Conservation (phyloP, 2,113 vertebrate species). For the Megalops atlanticus region DNA sequence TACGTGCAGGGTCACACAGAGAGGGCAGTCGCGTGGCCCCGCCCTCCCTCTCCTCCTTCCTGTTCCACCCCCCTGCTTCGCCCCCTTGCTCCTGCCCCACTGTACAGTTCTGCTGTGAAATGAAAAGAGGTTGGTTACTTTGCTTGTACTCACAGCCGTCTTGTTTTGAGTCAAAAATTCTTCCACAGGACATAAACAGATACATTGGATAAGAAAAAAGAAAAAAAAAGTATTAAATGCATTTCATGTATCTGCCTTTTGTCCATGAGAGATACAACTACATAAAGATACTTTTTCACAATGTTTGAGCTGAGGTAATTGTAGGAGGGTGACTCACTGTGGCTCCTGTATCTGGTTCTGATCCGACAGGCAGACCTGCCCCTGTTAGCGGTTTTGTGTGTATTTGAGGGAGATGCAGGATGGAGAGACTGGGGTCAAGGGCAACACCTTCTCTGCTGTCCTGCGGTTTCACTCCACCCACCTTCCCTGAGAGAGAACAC, state of each 20-base stretch:
- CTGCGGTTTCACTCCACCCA: neutral
- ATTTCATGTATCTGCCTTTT: too few relatives aligned
- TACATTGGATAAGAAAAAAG: too few relatives aligned
- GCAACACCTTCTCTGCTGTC: neutral
- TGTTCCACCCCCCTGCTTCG: too few relatives aligned
- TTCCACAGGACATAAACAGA: too few relatives aligned
- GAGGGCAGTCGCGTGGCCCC: neutral
- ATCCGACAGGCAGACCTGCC: constrained; percentile 5
- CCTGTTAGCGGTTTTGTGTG: neutral
- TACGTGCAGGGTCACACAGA: constrained; percentile 2
- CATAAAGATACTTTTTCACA: too few relatives aligned
- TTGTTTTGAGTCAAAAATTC: too few relatives aligned
- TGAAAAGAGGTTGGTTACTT: too few relatives aligned
- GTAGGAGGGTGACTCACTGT: constrained; percentile 32
- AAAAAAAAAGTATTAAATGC: too few relatives aligned
- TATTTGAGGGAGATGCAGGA: constrained; percentile 40
- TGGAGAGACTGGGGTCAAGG: constrained; percentile 23
- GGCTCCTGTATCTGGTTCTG: constrained; percentile 1
- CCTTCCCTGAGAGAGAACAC: neutral
- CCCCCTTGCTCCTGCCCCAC: too few relatives aligned
- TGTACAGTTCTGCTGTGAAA: too few relatives aligned
- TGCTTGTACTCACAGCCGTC: too few relatives aligned
- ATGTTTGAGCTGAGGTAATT: too few relatives aligned
- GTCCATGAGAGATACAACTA: neutral
- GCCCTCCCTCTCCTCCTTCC: constrained; percentile 12